Evolutionary conservation across 2,888 invertebrate species (phyloP), one percentile per base, ranked within the genome.

Genomic region (Gandaritis pyraliata): DNA sequence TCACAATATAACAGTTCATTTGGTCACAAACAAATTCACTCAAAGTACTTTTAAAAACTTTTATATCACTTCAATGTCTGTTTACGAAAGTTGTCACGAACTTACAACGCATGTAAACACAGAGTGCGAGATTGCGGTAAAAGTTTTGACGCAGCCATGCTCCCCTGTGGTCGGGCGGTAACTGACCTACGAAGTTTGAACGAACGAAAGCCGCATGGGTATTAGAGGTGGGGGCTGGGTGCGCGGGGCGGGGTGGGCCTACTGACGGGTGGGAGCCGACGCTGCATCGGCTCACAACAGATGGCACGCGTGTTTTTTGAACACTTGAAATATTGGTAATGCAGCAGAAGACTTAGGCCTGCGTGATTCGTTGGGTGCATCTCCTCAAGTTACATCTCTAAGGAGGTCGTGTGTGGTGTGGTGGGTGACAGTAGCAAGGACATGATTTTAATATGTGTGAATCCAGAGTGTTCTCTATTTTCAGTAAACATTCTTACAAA

Each of bases 161-260:
- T 92, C 90, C 87, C 86, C 85, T 89, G 91, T 88, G 91, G 90
- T 92, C 90, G 88, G 89, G 89, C 92, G 91, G 92, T 93, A 93
- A 93, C 93, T 93, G 93, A 93, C 93, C 93, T 93, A 91, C 92
- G 92, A 93, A 92, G 92, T 91, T 91, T 91, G 90, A 90, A 91
- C 89, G 88, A 88, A 89, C 88, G 88, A 90, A 90, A 90, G 90
- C 90, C 90, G 90, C 89, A 89, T 88, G 90, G 88, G 86, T 87
- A 82, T 84, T 75, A 79, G 75, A 72, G 75, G 77, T 74, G 80
- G 83, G 82, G 79, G 75, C 73, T 72, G 73, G 72, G 59, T 62
- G 72, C 76, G 86, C 80, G 85, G 85, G 82, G 81, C 66, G 77
- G 64, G 80, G 81, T 56, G 72, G 81, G 83, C 76, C 76, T 79